These are phyloP conservation scores for Chaetodon trifascialis DNA, from an alignment of 2,113 vertebrate species.

Conservation along the genomic window DNA sequence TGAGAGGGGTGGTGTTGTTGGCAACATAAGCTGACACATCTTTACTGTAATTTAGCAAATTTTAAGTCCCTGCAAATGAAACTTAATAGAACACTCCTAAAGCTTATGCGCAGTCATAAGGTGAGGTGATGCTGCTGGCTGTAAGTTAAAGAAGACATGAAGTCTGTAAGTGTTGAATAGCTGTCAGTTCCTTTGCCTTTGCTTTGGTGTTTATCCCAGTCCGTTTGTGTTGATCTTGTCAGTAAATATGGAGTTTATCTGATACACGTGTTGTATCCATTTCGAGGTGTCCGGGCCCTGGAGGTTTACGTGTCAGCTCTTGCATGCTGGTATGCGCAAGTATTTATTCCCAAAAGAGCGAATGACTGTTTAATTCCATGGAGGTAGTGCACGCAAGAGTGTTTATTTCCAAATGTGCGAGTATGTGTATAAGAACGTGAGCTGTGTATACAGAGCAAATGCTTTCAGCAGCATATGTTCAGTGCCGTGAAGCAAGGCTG, in stretches of 20 bases:
- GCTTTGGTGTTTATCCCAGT: constrained; percentile 1
- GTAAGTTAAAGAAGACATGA: not conserved
- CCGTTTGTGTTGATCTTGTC: constrained; percentile 6
- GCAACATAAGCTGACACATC: not conserved
- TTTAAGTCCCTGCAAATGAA: not conserved
- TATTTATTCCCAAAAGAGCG: constrained; percentile 38
- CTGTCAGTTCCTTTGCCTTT: not conserved
- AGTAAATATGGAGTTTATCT: constrained; percentile 39
- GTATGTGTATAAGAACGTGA: constrained; percentile 21
- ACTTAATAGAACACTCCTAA: not conserved
- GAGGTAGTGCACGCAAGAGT: not conserved
- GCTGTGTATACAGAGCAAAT: constrained; percentile 38
- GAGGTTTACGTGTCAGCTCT: constrained; percentile 58
- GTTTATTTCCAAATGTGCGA: constrained; percentile 37
- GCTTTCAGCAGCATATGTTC: constrained; percentile 37
- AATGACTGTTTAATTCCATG: constrained; percentile 67
- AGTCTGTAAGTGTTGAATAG: not conserved
- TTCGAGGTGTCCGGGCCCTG: constrained; percentile 44
- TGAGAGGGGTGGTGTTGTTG: not conserved
- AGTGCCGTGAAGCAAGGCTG: constrained; percentile 11
- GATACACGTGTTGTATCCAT: constrained; percentile 42
- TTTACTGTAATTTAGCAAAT: not conserved
- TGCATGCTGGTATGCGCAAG: constrained; percentile 33
- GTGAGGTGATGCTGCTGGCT: not conserved
- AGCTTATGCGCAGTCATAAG: not conserved